These are phyloP conservation scores for Pterocles gutturalis DNA, from an alignment of 2,113 vertebrate species.

Conservation along the genomic window DNA sequence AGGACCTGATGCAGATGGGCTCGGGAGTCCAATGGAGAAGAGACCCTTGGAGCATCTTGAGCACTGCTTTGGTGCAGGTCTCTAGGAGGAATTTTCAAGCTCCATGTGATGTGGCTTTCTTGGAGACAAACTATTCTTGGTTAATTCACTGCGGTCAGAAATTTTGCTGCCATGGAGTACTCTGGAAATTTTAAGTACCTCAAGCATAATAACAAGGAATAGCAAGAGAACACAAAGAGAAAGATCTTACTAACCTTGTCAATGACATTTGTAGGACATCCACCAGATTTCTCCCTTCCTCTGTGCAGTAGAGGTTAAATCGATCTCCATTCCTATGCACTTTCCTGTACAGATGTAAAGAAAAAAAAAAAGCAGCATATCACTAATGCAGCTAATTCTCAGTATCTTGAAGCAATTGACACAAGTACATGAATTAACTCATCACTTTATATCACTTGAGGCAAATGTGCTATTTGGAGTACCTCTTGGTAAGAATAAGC, in stretches of 20 bases:
- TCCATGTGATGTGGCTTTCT: background rate
- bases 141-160: background rate
- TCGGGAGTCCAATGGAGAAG: background rate
- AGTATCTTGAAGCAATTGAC: constrained; percentile 68
- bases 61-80: background rate
- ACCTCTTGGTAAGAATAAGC: constrained; percentile 70
- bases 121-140: background rate
- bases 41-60: background rate
- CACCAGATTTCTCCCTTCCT: background rate
- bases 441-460: constrained; percentile 62
- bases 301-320: background rate
- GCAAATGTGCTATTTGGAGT: constrained; percentile 66
- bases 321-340: background rate
- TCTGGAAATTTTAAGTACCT: background rate
- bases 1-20: background rate
- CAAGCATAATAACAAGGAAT: background rate
- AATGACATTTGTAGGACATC: background rate
- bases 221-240: background rate
- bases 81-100: background rate
- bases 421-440: constrained; percentile 69
- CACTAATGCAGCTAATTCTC: constrained; percentile 57
- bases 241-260: background rate
- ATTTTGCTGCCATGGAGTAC: background rate
- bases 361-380: background rate
- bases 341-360: background rate